A percentile compares a stretch with the other conserved stretches of the same genome.
Conservation (phyloP, 2,888 invertebrate species). For the Lacanobia oleracea region DNA sequence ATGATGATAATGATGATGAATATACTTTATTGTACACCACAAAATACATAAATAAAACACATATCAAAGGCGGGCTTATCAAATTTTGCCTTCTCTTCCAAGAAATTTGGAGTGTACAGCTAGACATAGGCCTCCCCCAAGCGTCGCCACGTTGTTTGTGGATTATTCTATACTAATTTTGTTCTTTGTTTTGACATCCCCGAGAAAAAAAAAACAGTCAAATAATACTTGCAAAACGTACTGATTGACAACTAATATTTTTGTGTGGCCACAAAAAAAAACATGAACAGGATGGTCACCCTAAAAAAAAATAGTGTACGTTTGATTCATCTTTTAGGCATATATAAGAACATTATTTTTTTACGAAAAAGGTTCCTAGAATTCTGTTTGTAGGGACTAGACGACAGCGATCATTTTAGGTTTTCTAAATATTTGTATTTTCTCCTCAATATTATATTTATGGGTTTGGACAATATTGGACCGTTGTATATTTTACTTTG, state of each 20-base stretch:
- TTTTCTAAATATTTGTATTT: conserved; percentile 34
- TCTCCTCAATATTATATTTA: conserved; percentile 12
- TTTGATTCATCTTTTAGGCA: conserved; percentile 67
- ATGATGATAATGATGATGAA: no score
- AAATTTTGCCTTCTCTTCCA: no score
- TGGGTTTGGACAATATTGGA: not conserved
- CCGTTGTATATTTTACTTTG: not conserved
- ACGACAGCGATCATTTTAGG: conserved; percentile 35
- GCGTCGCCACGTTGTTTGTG: no score
- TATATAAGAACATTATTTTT: conserved; percentile 65
- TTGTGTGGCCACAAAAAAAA: not conserved
- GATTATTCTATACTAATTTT: no score
- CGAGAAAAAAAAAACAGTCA: not conserved
- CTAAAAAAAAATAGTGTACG: conserved; percentile 19
- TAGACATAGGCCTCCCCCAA: no score
- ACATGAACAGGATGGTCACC: conserved; percentile 17
- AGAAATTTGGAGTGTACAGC: no score
- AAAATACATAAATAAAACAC: no score
- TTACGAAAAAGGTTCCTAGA: conserved; percentile 66
- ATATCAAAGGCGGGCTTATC: no score
- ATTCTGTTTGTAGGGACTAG: conserved; percentile 55
- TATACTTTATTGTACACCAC: no score
- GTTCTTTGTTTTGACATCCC: no score
- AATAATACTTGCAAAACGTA: not conserved
- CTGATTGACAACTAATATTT: no score